A percentile compares a stretch with the other conserved stretches of the same genome.
phyloP scores from a whole-genome alignment of 2,888 invertebrate species.

The Urechis unicinctus region DNA sequence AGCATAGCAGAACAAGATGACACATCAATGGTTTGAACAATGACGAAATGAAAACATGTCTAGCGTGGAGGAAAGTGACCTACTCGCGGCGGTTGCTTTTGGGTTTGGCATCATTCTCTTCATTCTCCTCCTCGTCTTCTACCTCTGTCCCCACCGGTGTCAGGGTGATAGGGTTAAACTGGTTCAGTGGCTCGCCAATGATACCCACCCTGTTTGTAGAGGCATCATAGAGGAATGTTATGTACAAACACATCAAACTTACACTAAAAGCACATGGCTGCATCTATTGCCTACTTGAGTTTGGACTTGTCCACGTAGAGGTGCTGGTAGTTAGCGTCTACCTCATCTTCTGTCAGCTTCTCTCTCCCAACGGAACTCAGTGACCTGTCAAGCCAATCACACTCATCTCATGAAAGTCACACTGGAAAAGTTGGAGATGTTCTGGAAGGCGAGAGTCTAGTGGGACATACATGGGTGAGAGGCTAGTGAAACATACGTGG shows the following conservation, averaged over 20 bases:
- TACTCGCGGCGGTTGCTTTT: not conserved
- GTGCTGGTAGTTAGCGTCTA: conserved; percentile 18
- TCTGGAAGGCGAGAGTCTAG: too few species aligned
- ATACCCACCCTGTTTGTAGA: conserved; percentile 33
- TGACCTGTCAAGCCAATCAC: not conserved
- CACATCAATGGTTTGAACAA: too few species aligned
- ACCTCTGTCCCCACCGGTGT: conserved; percentile 40
- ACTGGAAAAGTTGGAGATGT: too few species aligned
- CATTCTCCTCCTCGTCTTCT: conserved; percentile 31
- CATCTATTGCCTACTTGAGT: conserved; percentile 29
- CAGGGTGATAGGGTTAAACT: conserved; percentile 37
- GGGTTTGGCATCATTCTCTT: not conserved
- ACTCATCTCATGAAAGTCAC: too few species aligned
- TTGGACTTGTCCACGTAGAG: conserved; percentile 19
- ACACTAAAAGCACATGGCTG: too few species aligned
- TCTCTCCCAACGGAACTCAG: not conserved
- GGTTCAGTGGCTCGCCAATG: conserved; percentile 35
- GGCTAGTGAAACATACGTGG: conserved; percentile 27
- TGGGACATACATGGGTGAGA: too few species aligned
- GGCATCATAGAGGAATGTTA: too few species aligned
- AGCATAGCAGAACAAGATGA: too few species aligned
- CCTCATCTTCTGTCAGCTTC: conserved; percentile 16
- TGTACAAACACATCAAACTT: too few species aligned
- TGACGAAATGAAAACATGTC: too few species aligned
- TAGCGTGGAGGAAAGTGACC: too few species aligned